Evolutionary conservation across 2,113 vertebrate genomes (phyloP).

Genomic region (Acinonyx jubatus): DNA sequence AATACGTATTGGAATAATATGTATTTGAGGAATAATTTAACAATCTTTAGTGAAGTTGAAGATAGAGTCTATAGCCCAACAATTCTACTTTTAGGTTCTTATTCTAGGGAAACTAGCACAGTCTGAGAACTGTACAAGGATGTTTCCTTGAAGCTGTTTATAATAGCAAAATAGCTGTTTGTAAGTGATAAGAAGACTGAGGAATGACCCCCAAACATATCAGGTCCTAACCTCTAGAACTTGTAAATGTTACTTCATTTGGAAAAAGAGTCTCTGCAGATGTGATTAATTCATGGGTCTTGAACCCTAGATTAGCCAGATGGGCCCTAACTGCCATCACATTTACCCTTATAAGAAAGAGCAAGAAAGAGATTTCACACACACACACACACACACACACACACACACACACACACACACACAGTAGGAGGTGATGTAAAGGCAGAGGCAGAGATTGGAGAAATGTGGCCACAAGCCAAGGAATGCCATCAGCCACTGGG

Average conservation of each 20-base stretch:
- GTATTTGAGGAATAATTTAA: constrained; percentile 16
- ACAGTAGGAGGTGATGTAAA: not conserved
- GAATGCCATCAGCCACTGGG: not conserved
- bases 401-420: no score
- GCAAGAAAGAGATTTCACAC: not conserved
- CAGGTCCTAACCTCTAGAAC: not conserved
- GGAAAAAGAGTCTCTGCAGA: not conserved
- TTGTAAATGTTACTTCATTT: not conserved
- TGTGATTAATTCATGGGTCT: not conserved
- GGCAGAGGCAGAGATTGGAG: not conserved
- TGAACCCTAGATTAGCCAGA: not conserved
- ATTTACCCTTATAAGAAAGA: not conserved
- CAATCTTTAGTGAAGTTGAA: not conserved
- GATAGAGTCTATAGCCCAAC: not conserved
- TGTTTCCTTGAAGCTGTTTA: not conserved
- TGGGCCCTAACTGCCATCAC: not conserved
- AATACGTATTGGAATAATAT: not conserved
- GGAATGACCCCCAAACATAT: not conserved
- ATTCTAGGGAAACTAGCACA: not conserved
- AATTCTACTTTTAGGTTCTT: not conserved
- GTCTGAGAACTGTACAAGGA: not conserved
- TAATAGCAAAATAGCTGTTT: not conserved
- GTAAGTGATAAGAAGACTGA: not conserved
- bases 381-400: no score
- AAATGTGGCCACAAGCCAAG: not conserved